These are phyloP conservation scores for Fragum whitleyi DNA, from an alignment of 2,888 invertebrate species.

Conservation along the genomic window DNA sequence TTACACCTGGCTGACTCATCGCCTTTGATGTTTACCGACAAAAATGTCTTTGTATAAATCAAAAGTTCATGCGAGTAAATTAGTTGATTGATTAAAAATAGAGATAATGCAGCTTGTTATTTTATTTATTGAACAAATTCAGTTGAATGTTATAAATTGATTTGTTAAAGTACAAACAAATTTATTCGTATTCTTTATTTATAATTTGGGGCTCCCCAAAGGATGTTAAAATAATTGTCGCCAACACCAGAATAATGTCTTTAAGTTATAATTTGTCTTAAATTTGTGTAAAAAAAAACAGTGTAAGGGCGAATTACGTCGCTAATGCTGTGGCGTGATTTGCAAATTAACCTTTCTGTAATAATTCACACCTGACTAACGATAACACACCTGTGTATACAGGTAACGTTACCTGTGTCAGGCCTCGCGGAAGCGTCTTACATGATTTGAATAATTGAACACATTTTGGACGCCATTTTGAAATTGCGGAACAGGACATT, in stretches of 20 bases:
- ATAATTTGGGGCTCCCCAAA: background rate
- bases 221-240: background rate
- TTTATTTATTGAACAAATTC: no score
- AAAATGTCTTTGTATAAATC: no score
- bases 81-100: no score
- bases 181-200: slow-evolving; percentile 10
- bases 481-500: slow-evolving; percentile 59
- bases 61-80: no score
- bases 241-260: no score
- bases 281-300: no score
- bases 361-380: slow-evolving; percentile 6
- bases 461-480: slow-evolving; percentile 76
- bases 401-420: slow-evolving; percentile 46
- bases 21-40: background rate
- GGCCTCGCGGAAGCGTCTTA: slow-evolving; percentile 61
- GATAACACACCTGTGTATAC: slow-evolving; percentile 38
- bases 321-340: no score
- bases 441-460: slow-evolving; percentile 64
- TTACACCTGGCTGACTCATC: background rate
- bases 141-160: background rate
- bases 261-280: no score
- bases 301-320: no score
- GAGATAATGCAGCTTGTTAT: no score
- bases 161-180: background rate
- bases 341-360: no score